phyloP scores from a whole-genome alignment of 2,888 invertebrate species.

The Tortricodes alternella region DNA sequence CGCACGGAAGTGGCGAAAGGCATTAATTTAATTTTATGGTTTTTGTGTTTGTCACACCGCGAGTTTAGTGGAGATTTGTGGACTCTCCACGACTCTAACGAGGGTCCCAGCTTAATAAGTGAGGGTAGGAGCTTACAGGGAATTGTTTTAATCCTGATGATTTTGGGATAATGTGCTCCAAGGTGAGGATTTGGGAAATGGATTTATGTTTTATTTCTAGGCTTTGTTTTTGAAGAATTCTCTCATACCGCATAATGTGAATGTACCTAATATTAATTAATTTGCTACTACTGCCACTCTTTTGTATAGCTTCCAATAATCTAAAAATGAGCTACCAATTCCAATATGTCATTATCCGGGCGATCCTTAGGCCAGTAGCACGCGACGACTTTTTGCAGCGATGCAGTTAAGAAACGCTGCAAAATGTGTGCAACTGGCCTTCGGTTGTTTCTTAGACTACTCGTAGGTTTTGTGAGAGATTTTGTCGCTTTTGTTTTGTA shows the following conservation, averaged over 20 bases:
- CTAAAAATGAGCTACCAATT: no score
- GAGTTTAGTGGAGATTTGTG: slow-evolving; percentile 75
- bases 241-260: neutral
- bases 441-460: no score
- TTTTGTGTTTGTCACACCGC: slow-evolving; percentile 81
- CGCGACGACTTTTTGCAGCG: no score
- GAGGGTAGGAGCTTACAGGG: slow-evolving; percentile 30
- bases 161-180: slow-evolving; percentile 17
- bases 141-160: slow-evolving; percentile 36
- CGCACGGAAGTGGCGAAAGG: slow-evolving; percentile 58
- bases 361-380: no score
- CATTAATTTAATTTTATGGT: slow-evolving; percentile 83
- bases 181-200: slow-evolving; percentile 16
- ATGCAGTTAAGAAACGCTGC: no score
- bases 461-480: no score
- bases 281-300: no score
- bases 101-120: slow-evolving; percentile 64
- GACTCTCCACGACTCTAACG: slow-evolving; percentile 55
- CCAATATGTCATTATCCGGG: no score
- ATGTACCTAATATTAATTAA: no score
- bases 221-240: neutral
- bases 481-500: no score
- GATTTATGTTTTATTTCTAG: neutral
- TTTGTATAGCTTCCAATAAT: no score
- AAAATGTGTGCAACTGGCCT: no score